Conservation (phyloP, 2,888 invertebrate genomes). For the Volucella bombylans region DNA sequence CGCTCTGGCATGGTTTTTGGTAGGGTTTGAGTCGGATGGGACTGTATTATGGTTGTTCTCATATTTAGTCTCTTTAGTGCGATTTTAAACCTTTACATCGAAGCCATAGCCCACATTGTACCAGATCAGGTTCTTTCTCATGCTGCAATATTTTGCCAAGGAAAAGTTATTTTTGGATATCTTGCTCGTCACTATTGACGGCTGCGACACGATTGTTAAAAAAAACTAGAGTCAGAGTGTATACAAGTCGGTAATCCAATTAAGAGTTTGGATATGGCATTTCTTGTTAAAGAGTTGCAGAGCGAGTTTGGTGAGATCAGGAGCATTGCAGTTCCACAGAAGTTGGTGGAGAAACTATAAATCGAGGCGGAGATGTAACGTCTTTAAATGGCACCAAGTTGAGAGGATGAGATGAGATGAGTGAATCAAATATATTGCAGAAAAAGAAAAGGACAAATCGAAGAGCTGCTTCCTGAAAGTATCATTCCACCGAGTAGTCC, state of each 20-base stretch:
- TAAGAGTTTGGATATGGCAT: neutral
- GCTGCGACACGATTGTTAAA: neutral
- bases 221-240: neutral
- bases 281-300: neutral
- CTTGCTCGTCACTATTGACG: neutral
- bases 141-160: neutral
- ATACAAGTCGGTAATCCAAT: neutral
- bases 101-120: neutral
- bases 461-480: neutral
- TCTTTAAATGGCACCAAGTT: neutral
- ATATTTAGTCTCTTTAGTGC: neutral
- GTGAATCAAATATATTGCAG: neutral
- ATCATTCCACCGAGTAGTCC: neutral
- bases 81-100: neutral
- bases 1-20: neutral
- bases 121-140: neutral
- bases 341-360: neutral
- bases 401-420: neutral
- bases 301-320: neutral
- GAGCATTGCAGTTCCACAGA: neutral
- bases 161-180: neutral
- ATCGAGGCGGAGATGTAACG: neutral
- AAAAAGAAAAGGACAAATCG: neutral
- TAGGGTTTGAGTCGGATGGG: neutral
- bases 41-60: neutral